These are phyloP conservation scores for Diorhabda carinulata DNA, from an alignment of 1,140 invertebrate genomes.

Conservation along the genomic window DNA sequence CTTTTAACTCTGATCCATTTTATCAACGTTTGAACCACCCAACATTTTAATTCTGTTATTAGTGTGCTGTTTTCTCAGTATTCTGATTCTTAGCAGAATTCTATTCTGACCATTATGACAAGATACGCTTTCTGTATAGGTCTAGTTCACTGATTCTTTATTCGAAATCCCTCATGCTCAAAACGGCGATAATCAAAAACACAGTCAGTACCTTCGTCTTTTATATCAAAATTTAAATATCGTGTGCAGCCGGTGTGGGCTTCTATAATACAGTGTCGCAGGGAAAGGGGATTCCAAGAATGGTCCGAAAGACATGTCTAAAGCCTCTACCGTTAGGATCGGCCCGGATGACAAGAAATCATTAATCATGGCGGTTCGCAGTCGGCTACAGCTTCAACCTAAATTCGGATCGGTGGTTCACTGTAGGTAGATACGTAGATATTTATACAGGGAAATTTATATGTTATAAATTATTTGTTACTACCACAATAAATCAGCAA, in stretches of 20 bases:
- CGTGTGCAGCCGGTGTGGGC: constrained; percentile 41
- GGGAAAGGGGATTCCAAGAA: constrained; percentile 33
- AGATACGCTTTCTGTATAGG: not conserved
- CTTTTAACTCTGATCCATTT: too few species aligned
- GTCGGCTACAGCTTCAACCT: constrained; percentile 45
- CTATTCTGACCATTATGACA: not conserved
- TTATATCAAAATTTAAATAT: constrained; percentile 46
- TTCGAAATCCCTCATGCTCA: constrained; percentile 42
- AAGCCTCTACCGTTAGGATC: constrained; percentile 46
- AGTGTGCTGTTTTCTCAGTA: constrained; percentile 1
- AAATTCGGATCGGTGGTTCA: constrained; percentile 39
- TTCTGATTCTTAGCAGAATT: not conserved
- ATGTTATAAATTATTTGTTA: too few species aligned
- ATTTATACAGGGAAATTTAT: too few species aligned
- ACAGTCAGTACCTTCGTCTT: constrained; percentile 40
- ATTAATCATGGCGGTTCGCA: constrained; percentile 45
- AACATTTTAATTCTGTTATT: not conserved
- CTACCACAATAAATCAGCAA: too few species aligned
- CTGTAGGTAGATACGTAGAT: constrained; percentile 22
- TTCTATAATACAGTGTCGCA: constrained; percentile 38
- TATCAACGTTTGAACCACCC: too few species aligned
- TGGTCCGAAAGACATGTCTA: constrained; percentile 46
- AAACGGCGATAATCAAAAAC: constrained; percentile 47
- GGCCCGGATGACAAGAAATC: constrained; percentile 43
- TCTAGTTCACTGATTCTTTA: constrained; percentile 28